Evolutionary conservation across 1,140 invertebrate genomes (phyloP), one percentile per base, ranked within the genome.

Genomic region (Heliconius congener): DNA sequence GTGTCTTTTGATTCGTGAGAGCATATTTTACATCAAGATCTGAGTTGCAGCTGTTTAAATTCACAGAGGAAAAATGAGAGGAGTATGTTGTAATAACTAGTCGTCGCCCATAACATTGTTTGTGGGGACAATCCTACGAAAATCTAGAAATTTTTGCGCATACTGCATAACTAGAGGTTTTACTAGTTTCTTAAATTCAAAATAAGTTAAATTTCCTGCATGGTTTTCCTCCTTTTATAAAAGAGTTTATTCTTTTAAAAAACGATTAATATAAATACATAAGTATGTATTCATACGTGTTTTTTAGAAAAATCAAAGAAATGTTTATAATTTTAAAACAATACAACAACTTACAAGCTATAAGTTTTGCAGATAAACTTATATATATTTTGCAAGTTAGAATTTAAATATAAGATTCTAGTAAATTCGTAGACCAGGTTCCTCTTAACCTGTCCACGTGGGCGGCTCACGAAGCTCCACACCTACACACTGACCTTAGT

Each of bases 401-500:
- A 50, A 79, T 80, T 73, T 42, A 76, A 80, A 73, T 60, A 27
- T 39, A 23, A 60, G 34, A 74, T 74, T 77, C 77, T 73, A 82
- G 80, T 77, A 60, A 83, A 82, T 84, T 78, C 80, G 77, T 83
- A 82, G 60, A 30, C 23, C 78, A 83, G 78, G 83, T 84, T 84
- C 83, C 74, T 79, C 71, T 66, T 82, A 89, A 87, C 88, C 87
- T 86, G 89, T 88, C 88, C 83, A 76, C 87, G 90, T 91, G 87
- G 91, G 89, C 83, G 88, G 85, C 82, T 81, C 86, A 86, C 87
- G 84, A 88, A 84, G 86, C 83, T 77, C 73, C 70, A 84, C 88
- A 83, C 91, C 91, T 86, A 93, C 90, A 86, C 87, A 79, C 77
- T 90, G 91, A 92, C 90, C 91, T 86, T 81, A 79, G 73, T 74